These are phyloP conservation scores for Pitta sordida DNA, from an alignment of 2,113 vertebrate species.

Conservation along the genomic window DNA sequence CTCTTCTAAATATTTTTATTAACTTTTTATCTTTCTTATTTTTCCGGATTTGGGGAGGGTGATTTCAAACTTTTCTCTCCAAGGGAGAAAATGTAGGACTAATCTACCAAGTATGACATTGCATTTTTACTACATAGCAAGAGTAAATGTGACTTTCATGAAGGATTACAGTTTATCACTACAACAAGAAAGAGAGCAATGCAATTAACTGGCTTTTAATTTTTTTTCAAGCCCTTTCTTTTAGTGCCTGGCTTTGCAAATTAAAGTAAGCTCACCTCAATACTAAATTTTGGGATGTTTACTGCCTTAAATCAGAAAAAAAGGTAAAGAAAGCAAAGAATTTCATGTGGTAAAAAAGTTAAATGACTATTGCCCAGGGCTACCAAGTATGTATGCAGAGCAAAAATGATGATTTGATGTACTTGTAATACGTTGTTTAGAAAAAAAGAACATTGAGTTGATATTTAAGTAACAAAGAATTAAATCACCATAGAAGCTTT, in stretches of 20 bases:
- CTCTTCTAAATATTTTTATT: background rate
- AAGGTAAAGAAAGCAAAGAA: background rate
- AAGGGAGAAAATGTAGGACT: background rate
- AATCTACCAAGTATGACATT: background rate
- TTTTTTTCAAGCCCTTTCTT: background rate
- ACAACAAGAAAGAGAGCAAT: background rate
- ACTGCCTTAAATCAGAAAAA: background rate
- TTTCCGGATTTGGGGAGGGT: background rate
- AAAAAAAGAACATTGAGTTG: background rate
- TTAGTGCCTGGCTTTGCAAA: background rate
- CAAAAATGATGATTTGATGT: background rate
- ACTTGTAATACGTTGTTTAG: background rate
- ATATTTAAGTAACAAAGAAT: background rate
- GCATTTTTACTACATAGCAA: background rate
- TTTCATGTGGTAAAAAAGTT: background rate
- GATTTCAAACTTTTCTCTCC: constrained; percentile 5
- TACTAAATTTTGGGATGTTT: background rate
- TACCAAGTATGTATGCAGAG: background rate
- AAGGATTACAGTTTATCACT: background rate
- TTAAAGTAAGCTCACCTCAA: background rate
- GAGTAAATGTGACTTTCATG: background rate
- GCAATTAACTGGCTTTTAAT: background rate
- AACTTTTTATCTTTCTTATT: background rate
- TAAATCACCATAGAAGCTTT: background rate
- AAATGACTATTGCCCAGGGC: background rate